Evolutionary conservation across 2,888 invertebrate species (phyloP), one percentile per base, ranked within the genome.

Genomic region (Ormyrus thymus): DNA sequence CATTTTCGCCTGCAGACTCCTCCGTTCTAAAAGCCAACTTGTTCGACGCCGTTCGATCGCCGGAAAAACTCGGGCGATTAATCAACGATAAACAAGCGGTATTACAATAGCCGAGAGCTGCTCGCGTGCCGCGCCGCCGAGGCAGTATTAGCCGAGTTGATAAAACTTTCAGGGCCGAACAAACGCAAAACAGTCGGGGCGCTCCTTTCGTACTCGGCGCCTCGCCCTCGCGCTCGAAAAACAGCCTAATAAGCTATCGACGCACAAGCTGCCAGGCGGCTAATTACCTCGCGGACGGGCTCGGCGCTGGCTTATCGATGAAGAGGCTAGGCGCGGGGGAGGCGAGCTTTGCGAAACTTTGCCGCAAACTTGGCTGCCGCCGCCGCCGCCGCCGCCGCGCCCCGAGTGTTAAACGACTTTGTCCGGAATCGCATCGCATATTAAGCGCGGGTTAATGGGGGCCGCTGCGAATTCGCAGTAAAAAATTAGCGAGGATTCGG

Each of bases 241-340:
- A 56, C 48, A 48, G 15, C 69, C 69, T 69, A 69, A 69, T 69
- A 69, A 69, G 58, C 69, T 13, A 69, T 69, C 58, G 58, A 58
- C 58, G 15, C 45, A 58, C 58, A 15, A 55, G 48, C 48, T 69
- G 48, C 15, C 58, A 58, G 69, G 48, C 58, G 48, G 58, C 48
- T 69, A 69, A 69, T 69, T 69, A 69, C 58, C 29, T n/a, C 69
- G 13, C 8, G 0, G 29, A 29, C 29, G 29, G 29, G 29, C 29
- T 29, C 15, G 7, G 11, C 55, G 46, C 48, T 56, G 48, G n/a
- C 70, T 70, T 76, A 69, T 58, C 29, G 48, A 69, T 69, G 58
- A 69, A 58, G 58, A 69, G 15, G 69, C 69, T 46, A 48, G 9
- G 48, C 45, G 3, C 13, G 53, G n/a, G 15, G 10, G 46, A 8